Evolutionary conservation across 2,888 invertebrate genomes (phyloP), one percentile per base, ranked within the genome.

Genomic region (Heliconius erato): DNA sequence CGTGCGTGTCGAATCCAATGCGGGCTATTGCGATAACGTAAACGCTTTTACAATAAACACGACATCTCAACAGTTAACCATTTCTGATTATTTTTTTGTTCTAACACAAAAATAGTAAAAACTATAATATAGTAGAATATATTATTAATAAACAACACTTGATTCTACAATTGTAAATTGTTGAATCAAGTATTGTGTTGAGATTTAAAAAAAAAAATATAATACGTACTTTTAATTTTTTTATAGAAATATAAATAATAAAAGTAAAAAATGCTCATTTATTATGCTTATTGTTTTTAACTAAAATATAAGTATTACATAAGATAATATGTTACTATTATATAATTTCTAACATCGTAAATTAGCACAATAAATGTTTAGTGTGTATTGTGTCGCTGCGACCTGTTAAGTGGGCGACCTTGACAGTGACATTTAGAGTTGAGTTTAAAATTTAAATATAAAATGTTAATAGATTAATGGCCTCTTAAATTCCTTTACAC

Each of bases 11-110:
- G 84, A 86, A 86, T 86, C 28, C 81, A 74, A 85, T 86, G 82
- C 85, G 85, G 85, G 74, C 59, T 81, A 74, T 69, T 67, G 82
- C 79, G 86, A 86, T 85, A 86, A 85, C 85, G 84, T 49, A 76
- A 76, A 76, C 35, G 76, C 76, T 76, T 63, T 40, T 76, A 76
- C 76, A 76, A 59, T 76, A 76, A 76, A 76, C 76, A 40, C 76
- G n/a, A 59, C 35, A 76, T 63, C 74, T 19, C 63, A 76, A 63
- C 76, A n/a, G 59, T 74, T 74, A 74, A 23, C 59, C 59, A 35
- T 76, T 76, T 76, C 59, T 63, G 63, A 23, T 76, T 63, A 26
- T 74, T 26, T 72, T 63, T 76, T 76, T 76, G 16, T 76, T 40
- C n/a, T 76, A 63, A 59, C 35, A 16, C 26, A 14, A 54, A 76